Conservation (phyloP, 2,888 invertebrate genomes). For the Pristionchus mayeri region DNA sequence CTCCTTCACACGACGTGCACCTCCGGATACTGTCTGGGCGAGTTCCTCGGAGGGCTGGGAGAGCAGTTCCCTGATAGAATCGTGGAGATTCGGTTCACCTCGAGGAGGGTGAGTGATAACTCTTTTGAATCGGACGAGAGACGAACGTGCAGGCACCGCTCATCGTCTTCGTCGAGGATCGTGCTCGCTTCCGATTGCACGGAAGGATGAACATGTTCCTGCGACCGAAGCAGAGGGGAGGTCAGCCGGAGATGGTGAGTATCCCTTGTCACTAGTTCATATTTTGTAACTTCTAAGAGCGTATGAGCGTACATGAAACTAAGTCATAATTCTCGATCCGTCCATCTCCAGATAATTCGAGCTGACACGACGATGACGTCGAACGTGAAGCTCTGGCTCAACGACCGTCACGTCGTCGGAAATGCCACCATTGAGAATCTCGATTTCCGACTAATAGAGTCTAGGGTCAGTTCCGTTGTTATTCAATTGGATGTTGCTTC, state of each 20-base stretch:
- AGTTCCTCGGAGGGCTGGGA: conserved; percentile 72
- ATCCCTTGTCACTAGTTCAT: too few species aligned
- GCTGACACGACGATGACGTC: conserved; percentile 75
- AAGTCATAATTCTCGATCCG: too few species aligned
- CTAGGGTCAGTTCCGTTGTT: conserved; percentile 58
- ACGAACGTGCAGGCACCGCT: conserved; percentile 64
- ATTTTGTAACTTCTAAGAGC: too few species aligned
- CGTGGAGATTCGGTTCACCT: conserved; percentile 64
- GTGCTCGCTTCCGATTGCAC: conserved; percentile 73
- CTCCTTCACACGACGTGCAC: conserved; percentile 72
- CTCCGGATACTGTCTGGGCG: conserved; percentile 74
- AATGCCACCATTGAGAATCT: conserved; percentile 75
- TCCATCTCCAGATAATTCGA: conserved; percentile 63
- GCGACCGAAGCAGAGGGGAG: conserved; percentile 64
- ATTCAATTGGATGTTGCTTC: background rate
- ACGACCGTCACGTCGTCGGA: conserved; percentile 67
- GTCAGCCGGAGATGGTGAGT: conserved; percentile 64
- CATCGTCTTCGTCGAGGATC: conserved; percentile 73
- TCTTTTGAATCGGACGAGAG: background rate
- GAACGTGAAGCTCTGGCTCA: conserved; percentile 73
- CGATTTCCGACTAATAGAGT: conserved; percentile 72
- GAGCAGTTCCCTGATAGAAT: conserved; percentile 73
- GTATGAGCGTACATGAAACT: too few species aligned
- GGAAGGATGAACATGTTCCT: conserved; percentile 74
- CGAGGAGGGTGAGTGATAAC: conserved; percentile 55